A percentile compares a stretch with the other conserved stretches of the same genome.
These are phyloP conservation scores for Laterallus jamaicensis DNA, from an alignment of 2,113 vertebrate genomes.

Conservation along the genomic window DNA sequence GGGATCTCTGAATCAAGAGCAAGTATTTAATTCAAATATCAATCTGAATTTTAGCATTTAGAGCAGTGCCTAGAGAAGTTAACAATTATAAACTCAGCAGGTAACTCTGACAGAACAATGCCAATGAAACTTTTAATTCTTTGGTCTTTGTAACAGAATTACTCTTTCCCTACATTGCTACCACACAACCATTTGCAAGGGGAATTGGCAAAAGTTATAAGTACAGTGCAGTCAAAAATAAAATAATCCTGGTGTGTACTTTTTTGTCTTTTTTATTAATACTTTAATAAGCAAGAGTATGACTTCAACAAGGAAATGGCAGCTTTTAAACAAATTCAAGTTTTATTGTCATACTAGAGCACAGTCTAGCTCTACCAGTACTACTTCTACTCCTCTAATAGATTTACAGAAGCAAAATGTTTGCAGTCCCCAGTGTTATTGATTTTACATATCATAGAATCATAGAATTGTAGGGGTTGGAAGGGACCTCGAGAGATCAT, in stretches of 20 bases:
- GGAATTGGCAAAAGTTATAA: not conserved
- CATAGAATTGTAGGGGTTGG: too few species aligned
- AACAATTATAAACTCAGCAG: not conserved
- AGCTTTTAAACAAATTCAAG: not conserved
- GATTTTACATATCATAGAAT: not conserved
- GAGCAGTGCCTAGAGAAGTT: not conserved
- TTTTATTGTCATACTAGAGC: not conserved
- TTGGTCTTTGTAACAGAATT: not conserved
- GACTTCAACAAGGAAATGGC: not conserved
- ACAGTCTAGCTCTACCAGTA: not conserved
- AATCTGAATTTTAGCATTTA: not conserved
- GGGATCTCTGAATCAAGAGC: not conserved
- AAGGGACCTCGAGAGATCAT: too few species aligned
- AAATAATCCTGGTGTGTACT: not conserved
- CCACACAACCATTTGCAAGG: not conserved
- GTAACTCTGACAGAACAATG: not conserved
- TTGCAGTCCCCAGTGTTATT: not conserved
- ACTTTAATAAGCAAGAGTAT: not conserved
- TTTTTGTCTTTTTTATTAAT: not conserved
- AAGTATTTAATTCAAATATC: not conserved
- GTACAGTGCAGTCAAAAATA: not conserved
- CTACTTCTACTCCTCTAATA: not conserved
- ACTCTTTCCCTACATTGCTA: not conserved
- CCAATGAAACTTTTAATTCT: not conserved
- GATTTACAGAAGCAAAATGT: not conserved